phyloP scores from a whole-genome alignment of 1,140 invertebrate genomes.

The Drosophila yakuba region DNA sequence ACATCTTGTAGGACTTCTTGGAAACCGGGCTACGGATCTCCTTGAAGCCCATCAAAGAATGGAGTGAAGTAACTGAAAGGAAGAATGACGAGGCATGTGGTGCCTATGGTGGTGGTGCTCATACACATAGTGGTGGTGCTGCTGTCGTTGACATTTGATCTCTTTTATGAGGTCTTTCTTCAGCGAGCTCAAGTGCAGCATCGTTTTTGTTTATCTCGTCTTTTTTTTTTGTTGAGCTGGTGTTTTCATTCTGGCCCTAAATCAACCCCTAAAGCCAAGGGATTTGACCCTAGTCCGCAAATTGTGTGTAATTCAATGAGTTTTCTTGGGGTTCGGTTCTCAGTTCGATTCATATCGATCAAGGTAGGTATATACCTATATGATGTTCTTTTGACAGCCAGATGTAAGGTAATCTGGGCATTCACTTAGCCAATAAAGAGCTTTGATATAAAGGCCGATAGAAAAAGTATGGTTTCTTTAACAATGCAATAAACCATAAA shows the following conservation, averaged over 20 bases:
- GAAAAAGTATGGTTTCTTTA: background rate
- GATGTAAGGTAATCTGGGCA: conserved; percentile 11
- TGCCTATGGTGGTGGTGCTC: conserved; percentile 32
- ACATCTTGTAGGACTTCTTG: conserved; percentile 79
- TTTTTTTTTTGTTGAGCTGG: conserved; percentile 6
- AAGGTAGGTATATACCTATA: background rate
- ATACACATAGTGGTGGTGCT: conserved; percentile 8
- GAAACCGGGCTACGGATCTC: conserved; percentile 43
- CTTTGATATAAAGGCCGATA: background rate
- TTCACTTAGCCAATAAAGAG: conserved; percentile 16
- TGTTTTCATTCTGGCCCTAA: conserved; percentile 40
- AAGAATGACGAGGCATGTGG: conserved; percentile 50
- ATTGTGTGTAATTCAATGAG: conserved; percentile 51
- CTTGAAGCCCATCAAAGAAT: conserved; percentile 31
- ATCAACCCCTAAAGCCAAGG: conserved; percentile 51
- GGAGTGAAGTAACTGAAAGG: conserved; percentile 38
- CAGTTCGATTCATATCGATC: conserved; percentile 22
- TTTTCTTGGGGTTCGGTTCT: conserved; percentile 28
- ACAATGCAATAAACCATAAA: background rate
- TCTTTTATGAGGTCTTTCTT: conserved; percentile 77
- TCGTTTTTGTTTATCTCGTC: conserved; percentile 36
- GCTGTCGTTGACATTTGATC: conserved; percentile 77
- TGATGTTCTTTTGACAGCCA: conserved; percentile 23
- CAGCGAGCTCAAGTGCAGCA: conserved; percentile 43
- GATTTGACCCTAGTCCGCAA: conserved; percentile 48